Evolutionary conservation across 2,797 vertebrate species (phyloP).

Genomic region (Sebastiscus albofasciatus): DNA sequence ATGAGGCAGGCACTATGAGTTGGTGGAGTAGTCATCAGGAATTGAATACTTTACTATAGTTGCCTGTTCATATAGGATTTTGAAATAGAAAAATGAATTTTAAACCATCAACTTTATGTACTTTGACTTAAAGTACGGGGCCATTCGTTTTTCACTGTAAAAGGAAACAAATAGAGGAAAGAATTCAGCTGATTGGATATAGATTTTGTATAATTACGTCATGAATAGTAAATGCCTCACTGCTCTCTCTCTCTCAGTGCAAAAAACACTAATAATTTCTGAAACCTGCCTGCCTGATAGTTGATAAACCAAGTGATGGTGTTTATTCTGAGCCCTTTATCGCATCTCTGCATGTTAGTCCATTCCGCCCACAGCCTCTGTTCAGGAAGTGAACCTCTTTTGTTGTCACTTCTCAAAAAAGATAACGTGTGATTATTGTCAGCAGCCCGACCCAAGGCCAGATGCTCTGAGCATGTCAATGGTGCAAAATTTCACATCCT

Average conservation of each 20-base stretch:
- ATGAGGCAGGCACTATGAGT: neutral
- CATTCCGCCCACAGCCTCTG: neutral
- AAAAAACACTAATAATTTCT: neutral
- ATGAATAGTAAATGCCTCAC: neutral
- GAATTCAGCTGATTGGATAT: neutral
- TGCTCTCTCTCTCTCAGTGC: neutral
- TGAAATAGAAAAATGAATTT: neutral
- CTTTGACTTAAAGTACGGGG: neutral
- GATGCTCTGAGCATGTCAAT: fast-evolving
- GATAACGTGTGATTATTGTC: neutral
- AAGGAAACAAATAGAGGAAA: neutral
- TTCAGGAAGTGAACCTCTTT: conserved; percentile 29
- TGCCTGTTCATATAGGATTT: neutral
- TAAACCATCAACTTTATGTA: neutral
- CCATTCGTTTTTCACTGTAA: neutral
- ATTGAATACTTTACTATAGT: neutral
- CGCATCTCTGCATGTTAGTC: neutral
- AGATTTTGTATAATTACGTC: neutral
- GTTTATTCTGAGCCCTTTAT: neutral
- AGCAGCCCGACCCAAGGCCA: neutral
- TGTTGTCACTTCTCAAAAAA: neutral
- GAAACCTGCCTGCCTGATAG: neutral
- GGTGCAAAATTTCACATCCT: neutral
- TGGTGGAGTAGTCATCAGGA: no score
- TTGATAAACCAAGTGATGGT: neutral